Evolutionary conservation across 2,888 invertebrate genomes (phyloP), one percentile per base, ranked within the genome.

Genomic region (Synergus japonicus): DNA sequence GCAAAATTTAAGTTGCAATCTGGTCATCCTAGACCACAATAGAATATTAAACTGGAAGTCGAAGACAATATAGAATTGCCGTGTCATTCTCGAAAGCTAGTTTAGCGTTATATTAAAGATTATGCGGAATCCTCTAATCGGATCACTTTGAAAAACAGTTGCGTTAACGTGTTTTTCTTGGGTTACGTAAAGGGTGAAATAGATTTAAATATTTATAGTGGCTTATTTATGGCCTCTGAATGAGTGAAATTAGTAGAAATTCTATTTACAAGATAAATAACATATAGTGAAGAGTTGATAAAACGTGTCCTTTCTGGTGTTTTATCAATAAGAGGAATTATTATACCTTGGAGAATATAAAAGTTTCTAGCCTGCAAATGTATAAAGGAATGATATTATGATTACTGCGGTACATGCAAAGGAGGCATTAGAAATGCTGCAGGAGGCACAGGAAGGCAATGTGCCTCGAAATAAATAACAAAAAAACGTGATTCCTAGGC

Each of bases 401-500:
- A 60, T 60, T 60, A 60, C 60, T 60, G 60, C 60, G 5, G 18
- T 60, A 60, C 60, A 60, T 60, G 60, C 60, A 66, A 66, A 54
- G 54, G 37, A 12, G 37, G 73, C 37, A 73, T 73, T 73, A 73
- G 49, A 41, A 54, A 10, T 54, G 37, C 54, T 37, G 73, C 54
- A 73, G 54, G 37, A 54, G 12, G 73, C 12, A 37, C 37, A 37
- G 54, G 18, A 15, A 73, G 29, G 10, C 37, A 73, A 54, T 54
- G 49, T n/a, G 29, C n/a, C 37, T 41, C n/a, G 54, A 54, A 73
- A 73, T 54, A 54, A 73, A 49, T 69, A 44, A 18, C 22, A 54
- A 73, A 65, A 65, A 73, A 79, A 78, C 76, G 66, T 78, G 67
- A 77, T 79, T 63, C 76, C 78, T 73, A 76, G 78, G 79, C 78